phyloP scores from a whole-genome alignment of 2,888 invertebrate species.

The Papilio protenor region DNA sequence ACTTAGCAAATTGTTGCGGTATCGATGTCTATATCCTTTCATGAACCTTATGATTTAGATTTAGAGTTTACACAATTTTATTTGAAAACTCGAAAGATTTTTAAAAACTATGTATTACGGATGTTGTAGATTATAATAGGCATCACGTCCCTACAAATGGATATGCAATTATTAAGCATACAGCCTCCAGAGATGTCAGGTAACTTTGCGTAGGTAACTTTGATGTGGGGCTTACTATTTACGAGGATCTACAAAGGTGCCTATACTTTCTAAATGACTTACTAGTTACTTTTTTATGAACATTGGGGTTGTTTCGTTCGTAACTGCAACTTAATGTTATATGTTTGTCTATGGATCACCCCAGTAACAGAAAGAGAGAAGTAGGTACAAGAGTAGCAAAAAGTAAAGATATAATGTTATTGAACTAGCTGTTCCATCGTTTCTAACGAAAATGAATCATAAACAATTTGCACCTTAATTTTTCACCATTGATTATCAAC shows the following conservation, averaged over 20 bases:
- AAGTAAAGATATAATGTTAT: not conserved
- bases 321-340: not conserved
- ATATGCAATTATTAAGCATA: not conserved
- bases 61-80: not conserved
- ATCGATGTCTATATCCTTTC: not conserved
- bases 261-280: too few species aligned
- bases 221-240: not conserved
- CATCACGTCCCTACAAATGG: not conserved
- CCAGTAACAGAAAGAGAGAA: not conserved
- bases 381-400: not conserved
- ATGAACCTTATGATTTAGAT: not conserved
- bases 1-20: not conserved
- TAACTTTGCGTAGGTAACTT: not conserved
- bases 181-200: not conserved
- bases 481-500: not conserved
- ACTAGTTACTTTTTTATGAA: too few species aligned
- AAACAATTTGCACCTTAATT: not conserved
- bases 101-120: not conserved
- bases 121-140: not conserved
- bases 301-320: too few species aligned
- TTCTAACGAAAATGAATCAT: not conserved
- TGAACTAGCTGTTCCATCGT: not conserved
- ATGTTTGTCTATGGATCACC: not conserved
- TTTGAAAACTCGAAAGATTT: not conserved
- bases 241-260: too few species aligned